Base-by-base conservation (phyloP, 2,113 vertebrate genomes). In the Myotis davidii region DNA sequence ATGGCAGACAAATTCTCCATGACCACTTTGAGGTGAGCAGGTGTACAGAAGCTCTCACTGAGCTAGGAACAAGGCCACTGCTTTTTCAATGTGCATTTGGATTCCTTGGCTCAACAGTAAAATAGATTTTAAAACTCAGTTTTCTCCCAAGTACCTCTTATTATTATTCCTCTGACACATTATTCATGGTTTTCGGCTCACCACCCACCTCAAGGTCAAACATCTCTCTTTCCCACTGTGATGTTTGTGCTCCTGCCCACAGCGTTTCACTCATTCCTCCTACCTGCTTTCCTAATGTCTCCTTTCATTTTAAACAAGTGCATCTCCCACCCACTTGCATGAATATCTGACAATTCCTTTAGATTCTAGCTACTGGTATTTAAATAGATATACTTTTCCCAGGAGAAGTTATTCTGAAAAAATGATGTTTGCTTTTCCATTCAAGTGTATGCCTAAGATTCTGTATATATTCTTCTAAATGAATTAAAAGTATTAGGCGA, bases 261-360 rank as follows among this genome's bases (percentile, higher is more conserved):
- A 5, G 48, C 82, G n/a, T 73, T 95, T 97, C 96, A 95, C 73
- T 86, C 73, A 92, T 64, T 76, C 96, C 94, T 96, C 96, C 97
- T 18, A 96, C 96, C 50, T 50, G 42, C 85, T 79, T 85, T 59
- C 45, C 94, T 96, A 88, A 97, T 81, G 90, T 92, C 37, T 85
- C 90, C 50, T 70, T 93, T 97, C 82, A 96, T 94, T 96, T 96
- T 88, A 88, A 92, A 88, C 88, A 92, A 87, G 59, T 86, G 18
- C 64, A 39, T 74, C 87, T 85, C 78, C 94, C 94, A 86, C 96
- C 95, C 83, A 96, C 92, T 73, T 95, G n/a, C 72, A 48, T 0
- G 21, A 94, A 85, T 61, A 88, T 14, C 8, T 74, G 42, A 96
- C 90, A 65, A 76, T 72, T 92, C 64, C 64, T 76, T 96, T 70